Conservation (phyloP, 2,797 vertebrate species). For the Simalia tracyae region DNA sequence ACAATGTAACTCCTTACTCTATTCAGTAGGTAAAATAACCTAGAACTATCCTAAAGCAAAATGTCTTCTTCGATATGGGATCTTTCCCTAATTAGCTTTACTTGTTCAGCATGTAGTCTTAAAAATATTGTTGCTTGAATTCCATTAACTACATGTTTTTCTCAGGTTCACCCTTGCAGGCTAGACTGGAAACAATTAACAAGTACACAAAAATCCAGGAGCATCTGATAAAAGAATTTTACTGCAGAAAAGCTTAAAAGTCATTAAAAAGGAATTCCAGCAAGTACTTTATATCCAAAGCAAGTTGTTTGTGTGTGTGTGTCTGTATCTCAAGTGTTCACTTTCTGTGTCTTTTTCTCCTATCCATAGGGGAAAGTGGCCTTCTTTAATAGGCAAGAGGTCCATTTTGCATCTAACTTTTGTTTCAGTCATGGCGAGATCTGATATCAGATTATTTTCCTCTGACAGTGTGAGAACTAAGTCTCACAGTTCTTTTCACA, state of each 20-base stretch:
- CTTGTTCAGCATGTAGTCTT: conserved; percentile 44
- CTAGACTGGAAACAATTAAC: no score
- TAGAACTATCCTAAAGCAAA: background rate
- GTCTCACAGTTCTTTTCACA: background rate
- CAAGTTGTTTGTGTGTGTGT: no score
- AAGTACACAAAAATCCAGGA: no score
- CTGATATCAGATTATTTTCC: background rate
- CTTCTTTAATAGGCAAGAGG: background rate
- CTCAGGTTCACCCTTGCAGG: conserved; percentile 15
- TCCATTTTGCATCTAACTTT: background rate
- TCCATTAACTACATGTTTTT: conserved; percentile 32
- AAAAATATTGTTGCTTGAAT: conserved; percentile 31
- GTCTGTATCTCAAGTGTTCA: no score
- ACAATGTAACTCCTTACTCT: background rate
- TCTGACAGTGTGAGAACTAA: background rate
- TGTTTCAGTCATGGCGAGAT: background rate
- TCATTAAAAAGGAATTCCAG: no score
- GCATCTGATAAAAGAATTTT: no score
- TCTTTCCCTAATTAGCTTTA: conserved; percentile 21
- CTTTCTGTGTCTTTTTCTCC: no score
- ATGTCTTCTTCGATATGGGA: background rate
- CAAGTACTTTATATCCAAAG: no score
- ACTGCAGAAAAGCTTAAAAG: no score
- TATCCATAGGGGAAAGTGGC: no score
- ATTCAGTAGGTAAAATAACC: background rate